A percentile compares a stretch with the other conserved stretches of the same genome.
phyloP scores from a whole-genome alignment of 2,113 vertebrate species.

The Casuarius casuarius region DNA sequence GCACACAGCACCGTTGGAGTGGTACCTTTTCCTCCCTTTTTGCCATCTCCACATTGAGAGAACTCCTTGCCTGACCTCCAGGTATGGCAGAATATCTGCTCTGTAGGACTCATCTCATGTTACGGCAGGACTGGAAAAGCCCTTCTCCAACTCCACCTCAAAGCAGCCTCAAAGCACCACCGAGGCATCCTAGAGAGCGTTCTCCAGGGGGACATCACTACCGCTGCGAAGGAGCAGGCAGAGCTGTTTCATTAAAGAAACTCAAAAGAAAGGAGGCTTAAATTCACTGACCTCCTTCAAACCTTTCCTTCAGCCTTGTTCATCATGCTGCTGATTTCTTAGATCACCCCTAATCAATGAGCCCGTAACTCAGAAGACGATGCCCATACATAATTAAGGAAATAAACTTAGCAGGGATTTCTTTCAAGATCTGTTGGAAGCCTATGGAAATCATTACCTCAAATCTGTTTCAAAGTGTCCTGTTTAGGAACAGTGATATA shows the following conservation, averaged over 20 bases:
- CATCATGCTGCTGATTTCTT: fast-evolving
- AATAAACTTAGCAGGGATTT: not conserved
- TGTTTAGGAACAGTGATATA: not conserved
- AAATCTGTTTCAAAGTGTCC: not conserved
- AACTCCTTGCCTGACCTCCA: not conserved
- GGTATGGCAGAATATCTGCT: fast-evolving
- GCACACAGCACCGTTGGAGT: not conserved
- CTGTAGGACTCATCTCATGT: not conserved
- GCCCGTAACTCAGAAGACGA: fast-evolving
- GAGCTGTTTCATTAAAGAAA: not conserved
- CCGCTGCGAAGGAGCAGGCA: fast-evolving
- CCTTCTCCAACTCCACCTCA: not conserved
- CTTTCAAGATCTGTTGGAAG: not conserved
- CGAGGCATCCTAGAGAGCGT: fast-evolving
- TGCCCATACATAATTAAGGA: not conserved
- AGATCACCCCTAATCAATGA: not conserved
- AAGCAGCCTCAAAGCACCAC: not conserved
- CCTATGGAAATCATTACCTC: not conserved
- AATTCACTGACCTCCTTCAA: fast-evolving
- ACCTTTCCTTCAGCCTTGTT: not conserved
- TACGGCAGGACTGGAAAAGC: fast-evolving
- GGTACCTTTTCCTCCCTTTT: not conserved
- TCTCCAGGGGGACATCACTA: not conserved
- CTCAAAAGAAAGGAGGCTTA: not conserved
- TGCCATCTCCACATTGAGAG: not conserved